phyloP scores from a whole-genome alignment of 2,113 vertebrate species.

The Etia nguti region DNA sequence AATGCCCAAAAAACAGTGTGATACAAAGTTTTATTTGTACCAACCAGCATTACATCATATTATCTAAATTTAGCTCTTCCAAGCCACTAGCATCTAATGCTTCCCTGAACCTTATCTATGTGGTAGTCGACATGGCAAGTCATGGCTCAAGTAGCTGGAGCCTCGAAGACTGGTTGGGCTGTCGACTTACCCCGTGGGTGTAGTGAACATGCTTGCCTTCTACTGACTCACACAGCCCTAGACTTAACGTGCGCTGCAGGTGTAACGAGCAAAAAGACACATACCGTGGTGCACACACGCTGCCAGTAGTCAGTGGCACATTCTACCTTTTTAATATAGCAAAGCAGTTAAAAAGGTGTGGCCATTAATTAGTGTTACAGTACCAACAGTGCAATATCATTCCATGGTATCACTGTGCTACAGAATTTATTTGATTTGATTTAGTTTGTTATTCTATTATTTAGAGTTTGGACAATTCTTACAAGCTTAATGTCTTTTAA shows the following conservation, averaged over 20 bases:
- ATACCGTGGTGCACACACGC: neutral
- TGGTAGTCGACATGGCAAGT: neutral
- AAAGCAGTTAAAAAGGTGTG: neutral
- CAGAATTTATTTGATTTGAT: neutral
- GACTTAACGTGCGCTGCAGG: neutral
- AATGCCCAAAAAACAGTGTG: fast-evolving
- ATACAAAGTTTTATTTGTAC: neutral
- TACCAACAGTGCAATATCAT: neutral
- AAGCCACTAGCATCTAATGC: neutral
- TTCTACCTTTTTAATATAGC: neutral
- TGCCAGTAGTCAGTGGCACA: neutral
- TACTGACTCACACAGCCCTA: neutral
- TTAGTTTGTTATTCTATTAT: neutral
- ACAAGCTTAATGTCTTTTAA: neutral
- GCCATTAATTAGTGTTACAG: neutral
- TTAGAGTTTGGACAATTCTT: neutral
- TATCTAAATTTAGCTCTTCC: neutral
- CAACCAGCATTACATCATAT: neutral
- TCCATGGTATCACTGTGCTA: neutral
- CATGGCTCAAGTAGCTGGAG: neutral
- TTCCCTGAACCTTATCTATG: neutral
- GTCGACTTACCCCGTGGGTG: neutral
- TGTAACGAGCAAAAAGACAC: neutral
- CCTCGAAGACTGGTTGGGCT: neutral
- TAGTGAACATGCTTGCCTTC: neutral